Percentiles rank a stretch among this genome's conserved stretches.
These are phyloP conservation scores for Rhadina sibilatrix DNA, from an alignment of 2,113 vertebrate species.

Conservation along the genomic window DNA sequence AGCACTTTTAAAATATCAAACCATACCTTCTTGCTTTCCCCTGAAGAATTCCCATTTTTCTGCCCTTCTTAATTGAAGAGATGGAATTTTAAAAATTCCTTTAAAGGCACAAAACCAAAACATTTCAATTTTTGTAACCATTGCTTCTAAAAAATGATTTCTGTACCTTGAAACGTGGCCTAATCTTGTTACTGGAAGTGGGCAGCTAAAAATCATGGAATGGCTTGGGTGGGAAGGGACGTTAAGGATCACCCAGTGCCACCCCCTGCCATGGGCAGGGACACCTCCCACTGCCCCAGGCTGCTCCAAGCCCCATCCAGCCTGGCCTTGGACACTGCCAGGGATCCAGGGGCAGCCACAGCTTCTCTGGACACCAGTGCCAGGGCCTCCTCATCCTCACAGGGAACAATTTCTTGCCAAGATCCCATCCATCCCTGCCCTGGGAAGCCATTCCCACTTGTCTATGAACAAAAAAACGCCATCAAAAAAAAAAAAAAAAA, in stretches of 20 bases:
- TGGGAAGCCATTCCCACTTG: background rate
- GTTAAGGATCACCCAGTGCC: background rate
- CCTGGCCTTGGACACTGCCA: background rate
- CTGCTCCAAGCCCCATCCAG: rapidly evolving
- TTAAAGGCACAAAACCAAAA: background rate
- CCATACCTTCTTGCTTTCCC: background rate
- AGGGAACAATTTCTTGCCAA: background rate
- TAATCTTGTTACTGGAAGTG: background rate
- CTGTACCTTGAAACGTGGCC: rapidly evolving
- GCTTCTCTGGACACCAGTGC: rapidly evolving
- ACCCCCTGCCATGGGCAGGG: background rate
- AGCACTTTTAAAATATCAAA: background rate
- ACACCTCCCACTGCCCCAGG: background rate
- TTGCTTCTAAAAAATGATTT: background rate
- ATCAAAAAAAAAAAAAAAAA: background rate
- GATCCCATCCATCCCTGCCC: rapidly evolving
- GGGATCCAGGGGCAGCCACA: background rate
- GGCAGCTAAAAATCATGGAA: background rate
- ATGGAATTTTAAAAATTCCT: background rate
- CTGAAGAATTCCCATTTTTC: background rate
- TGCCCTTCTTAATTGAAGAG: background rate
- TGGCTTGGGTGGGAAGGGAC: background rate
- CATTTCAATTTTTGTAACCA: background rate
- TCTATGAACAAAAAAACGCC: background rate
- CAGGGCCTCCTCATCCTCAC: background rate